Percentiles rank a stretch among this genome's conserved stretches.
Conservation (phyloP, 2,888 invertebrate genomes). For the Stenotaenia linearis region DNA sequence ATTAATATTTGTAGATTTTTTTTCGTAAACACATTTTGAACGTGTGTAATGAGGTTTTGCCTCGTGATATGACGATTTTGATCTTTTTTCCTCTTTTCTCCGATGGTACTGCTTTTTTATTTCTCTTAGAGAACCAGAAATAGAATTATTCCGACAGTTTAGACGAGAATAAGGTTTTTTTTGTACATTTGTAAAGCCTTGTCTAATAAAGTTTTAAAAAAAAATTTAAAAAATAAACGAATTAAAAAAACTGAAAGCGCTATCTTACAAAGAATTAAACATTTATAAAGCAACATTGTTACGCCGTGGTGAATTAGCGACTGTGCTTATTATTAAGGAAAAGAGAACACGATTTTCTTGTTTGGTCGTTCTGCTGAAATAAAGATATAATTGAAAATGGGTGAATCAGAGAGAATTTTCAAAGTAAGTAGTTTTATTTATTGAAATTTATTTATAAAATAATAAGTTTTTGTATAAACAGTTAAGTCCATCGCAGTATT, state of each 20-base stretch:
- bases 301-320: too few relatives aligned
- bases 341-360: neutral
- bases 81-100: neutral
- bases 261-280: too few relatives aligned
- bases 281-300: neutral
- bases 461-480: neutral
- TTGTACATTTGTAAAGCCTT: neutral
- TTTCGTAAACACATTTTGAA: neutral
- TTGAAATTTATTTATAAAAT: neutral
- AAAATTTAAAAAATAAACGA: neutral
- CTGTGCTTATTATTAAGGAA: too few relatives aligned
- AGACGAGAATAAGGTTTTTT: neutral
- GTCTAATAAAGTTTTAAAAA: neutral
- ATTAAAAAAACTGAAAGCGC: too few relatives aligned
- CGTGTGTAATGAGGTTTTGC: neutral
- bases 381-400: neutral
- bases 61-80: neutral
- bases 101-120: neutral
- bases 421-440: neutral
- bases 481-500: neutral
- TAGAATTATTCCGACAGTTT: neutral
- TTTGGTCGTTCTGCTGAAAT: neutral
- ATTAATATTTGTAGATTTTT: neutral
- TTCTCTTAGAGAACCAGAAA: neutral
- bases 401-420: neutral